phyloP scores from a whole-genome alignment of 2,113 vertebrate genomes.

The Leucoraja erinaceus region DNA sequence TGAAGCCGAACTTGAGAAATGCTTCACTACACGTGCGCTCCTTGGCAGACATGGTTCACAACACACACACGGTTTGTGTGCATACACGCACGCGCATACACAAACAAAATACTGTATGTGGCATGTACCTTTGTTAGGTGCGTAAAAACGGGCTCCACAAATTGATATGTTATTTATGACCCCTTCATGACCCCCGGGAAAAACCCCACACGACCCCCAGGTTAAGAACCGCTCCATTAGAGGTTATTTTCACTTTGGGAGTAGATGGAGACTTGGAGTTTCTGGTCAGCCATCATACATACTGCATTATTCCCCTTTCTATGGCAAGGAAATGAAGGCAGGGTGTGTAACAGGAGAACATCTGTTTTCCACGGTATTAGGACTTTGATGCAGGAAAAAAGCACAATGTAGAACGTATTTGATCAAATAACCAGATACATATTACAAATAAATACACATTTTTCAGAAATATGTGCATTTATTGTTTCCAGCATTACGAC shows the following conservation, averaged over 20 bases:
- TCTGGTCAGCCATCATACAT: background rate
- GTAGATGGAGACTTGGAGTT: background rate
- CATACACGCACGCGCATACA: too few relatives aligned
- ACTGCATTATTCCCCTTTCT: background rate
- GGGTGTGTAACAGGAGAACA: background rate
- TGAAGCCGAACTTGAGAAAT: too few relatives aligned
- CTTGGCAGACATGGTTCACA: too few relatives aligned
- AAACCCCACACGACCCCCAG: too few relatives aligned
- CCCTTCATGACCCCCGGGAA: too few relatives aligned
- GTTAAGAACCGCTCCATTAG: too few relatives aligned
- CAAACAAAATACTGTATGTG: too few relatives aligned
- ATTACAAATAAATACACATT: background rate
- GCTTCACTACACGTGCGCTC: too few relatives aligned
- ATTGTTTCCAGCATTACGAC: background rate
- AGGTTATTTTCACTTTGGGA: background rate
- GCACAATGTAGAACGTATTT: background rate
- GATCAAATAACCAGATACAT: background rate
- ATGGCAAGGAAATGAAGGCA: background rate
- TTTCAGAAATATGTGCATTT: background rate
- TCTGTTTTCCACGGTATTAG: background rate
- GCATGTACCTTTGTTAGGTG: too few relatives aligned
- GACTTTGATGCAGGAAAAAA: background rate
- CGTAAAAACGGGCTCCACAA: too few relatives aligned
- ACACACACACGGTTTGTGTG: too few relatives aligned
- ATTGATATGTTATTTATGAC: too few relatives aligned